These are phyloP conservation scores for Dendrolimus kikuchii DNA, from an alignment of 1,140 invertebrate species.

Conservation along the genomic window DNA sequence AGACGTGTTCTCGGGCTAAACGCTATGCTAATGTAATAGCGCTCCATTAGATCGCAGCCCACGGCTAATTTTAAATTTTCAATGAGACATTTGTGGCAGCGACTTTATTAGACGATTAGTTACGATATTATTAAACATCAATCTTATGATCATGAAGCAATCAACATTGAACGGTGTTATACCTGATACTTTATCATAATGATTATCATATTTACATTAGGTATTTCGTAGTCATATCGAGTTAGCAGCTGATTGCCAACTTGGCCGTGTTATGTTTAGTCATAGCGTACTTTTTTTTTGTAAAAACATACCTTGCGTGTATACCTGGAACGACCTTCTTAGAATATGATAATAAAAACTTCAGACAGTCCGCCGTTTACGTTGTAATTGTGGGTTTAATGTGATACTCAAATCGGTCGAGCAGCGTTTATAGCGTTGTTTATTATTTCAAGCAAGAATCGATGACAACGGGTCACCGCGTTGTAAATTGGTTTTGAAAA, in stretches of 20 bases:
- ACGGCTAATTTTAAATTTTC: constrained; percentile 62
- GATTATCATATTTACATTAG: no score
- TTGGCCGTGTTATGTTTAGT: no score
- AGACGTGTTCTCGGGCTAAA: constrained; percentile 61
- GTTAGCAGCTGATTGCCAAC: no score
- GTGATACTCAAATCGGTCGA: not conserved
- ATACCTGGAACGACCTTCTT: no score
- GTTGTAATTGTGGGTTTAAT: constrained; percentile 11
- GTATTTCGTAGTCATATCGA: no score
- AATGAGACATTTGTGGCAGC: constrained; percentile 51
- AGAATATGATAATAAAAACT: no score
- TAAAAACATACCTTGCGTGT: no score
- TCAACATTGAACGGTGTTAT: no score
- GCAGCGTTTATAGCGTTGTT: constrained; percentile 1
- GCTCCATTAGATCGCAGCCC: constrained; percentile 61
- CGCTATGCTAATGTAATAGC: constrained; percentile 68
- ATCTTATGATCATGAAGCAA: constrained; percentile 11
- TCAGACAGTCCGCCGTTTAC: constrained; percentile 4
- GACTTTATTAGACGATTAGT: constrained; percentile 42
- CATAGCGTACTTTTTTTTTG: no score
- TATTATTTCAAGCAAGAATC: constrained; percentile 4
- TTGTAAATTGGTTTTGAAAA: constrained; percentile 17
- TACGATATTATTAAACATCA: constrained; percentile 12
- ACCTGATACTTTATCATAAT: no score
- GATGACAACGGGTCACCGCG: constrained; percentile 5